phyloP scores from a whole-genome alignment of 1,140 invertebrate species.

The Stegodyphus mimosarum region DNA sequence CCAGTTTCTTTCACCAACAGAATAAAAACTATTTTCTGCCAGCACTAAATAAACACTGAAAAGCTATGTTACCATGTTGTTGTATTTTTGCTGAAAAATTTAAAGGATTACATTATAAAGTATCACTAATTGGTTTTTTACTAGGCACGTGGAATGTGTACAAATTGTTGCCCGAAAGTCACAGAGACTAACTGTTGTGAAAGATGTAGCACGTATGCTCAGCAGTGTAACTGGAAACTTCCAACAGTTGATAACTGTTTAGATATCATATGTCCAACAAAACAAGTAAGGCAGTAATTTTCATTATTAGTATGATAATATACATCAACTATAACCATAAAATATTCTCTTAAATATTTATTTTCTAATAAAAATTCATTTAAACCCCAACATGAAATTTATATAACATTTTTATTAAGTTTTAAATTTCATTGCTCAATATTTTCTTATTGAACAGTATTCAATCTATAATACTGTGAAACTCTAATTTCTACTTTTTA shows the following conservation, averaged over 20 bases:
- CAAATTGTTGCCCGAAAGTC: conserved; percentile 23
- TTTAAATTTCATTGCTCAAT: too few relatives aligned
- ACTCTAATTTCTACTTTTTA: too few relatives aligned
- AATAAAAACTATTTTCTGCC: too few relatives aligned
- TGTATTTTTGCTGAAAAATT: too few relatives aligned
- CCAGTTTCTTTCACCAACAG: too few relatives aligned
- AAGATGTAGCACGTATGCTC: conserved; percentile 18
- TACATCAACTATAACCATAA: neutral
- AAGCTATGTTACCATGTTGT: too few relatives aligned
- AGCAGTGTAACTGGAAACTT: conserved; percentile 45
- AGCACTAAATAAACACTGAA: too few relatives aligned
- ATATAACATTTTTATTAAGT: too few relatives aligned
- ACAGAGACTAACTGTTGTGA: conserved; percentile 8
- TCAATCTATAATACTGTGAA: too few relatives aligned
- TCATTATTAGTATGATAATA: neutral
- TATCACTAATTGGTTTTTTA: conserved; percentile 1
- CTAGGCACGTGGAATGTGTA: conserved; percentile 42
- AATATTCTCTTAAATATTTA: neutral
- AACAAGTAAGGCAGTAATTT: neutral
- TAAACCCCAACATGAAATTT: too few relatives aligned
- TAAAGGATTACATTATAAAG: too few relatives aligned
- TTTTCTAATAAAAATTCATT: neutral
- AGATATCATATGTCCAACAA: conserved; percentile 19
- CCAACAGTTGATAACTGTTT: conserved; percentile 48
- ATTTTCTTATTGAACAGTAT: too few relatives aligned